Evolutionary conservation across 2,888 invertebrate genomes (phyloP), one percentile per base, ranked within the genome.

Genomic region (Drosophila dives): DNA sequence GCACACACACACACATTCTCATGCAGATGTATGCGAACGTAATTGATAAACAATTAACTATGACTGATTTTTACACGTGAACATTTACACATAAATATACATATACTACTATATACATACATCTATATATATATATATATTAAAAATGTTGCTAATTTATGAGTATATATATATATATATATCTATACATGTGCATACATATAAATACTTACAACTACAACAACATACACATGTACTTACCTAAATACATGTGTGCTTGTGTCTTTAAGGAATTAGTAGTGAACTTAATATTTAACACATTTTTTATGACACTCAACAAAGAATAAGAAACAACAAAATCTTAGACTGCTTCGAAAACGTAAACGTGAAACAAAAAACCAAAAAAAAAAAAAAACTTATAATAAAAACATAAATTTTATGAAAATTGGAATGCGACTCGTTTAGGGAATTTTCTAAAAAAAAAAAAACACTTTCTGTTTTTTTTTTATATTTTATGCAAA

Each of bases 391-490:
- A 73, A 72, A 49, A 65, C 20, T 20, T 56, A 50, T 59, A 61
- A 55, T 26, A 40, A 73, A 75, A 70, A 66, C 34, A 65, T 59
- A 62, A 66, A 65, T 54, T 64, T 59, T 60, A 49, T 77, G 64
- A 81, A 86, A 67, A 81, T 64, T 66, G 80, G 73, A 74, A 86
- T 84, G 88, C 80, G 92, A 92, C 92, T 91, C 92, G 91, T 91
- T 92, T 92, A 92, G 92, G 92, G 92, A 92, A 92, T 91, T 91
- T 91, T 92, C 76, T 72, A 73, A 72, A 69, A 23, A 34, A 54
- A 10, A 1, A 4, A 26, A 7, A 59, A 56, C 62, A 55, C 64
- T 64, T 77, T 75, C 65, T 69, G 64, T 75, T 65, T 32, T 48
- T 72, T 73, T 59, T 29, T 73, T 59, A 55, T 54, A 53, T 62